Conservation (phyloP, 2,797 vertebrate genomes). For the Onychomys leucogaster region DNA sequence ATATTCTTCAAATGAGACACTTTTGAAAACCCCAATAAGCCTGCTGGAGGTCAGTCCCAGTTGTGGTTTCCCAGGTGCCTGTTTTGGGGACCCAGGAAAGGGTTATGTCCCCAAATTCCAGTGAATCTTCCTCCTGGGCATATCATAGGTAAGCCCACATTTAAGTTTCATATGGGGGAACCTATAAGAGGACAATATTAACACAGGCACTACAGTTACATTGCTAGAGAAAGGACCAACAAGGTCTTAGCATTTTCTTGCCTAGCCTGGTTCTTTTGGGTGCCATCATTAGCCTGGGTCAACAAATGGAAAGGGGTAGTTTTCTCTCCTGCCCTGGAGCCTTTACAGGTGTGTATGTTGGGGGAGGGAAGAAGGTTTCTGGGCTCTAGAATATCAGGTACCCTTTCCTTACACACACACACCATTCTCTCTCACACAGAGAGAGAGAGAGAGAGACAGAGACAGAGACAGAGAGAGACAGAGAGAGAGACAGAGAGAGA, state of each 20-base stretch:
- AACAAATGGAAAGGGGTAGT: neutral
- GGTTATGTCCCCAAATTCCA: neutral
- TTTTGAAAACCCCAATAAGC: slow-evolving; percentile 39
- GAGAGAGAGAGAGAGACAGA: neutral
- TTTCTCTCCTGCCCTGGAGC: neutral
- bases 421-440: fast-evolving
- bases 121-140: neutral
- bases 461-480: neutral
- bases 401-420: slow-evolving; percentile 21
- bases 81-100: neutral
- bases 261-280: neutral
- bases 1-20: slow-evolving; percentile 1
- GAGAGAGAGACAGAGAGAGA: neutral
- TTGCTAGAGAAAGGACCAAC: neutral
- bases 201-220: neutral
- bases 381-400: slow-evolving; percentile 59
- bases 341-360: slow-evolving; percentile 32
- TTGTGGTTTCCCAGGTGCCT: neutral
- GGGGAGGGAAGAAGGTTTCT: neutral
- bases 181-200: neutral
- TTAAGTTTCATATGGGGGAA: neutral
- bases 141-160: neutral
- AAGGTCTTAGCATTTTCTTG: neutral
- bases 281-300: neutral
- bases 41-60: neutral